phyloP scores from a whole-genome alignment of 2,797 vertebrate genomes.

The Meda fulgida region DNA sequence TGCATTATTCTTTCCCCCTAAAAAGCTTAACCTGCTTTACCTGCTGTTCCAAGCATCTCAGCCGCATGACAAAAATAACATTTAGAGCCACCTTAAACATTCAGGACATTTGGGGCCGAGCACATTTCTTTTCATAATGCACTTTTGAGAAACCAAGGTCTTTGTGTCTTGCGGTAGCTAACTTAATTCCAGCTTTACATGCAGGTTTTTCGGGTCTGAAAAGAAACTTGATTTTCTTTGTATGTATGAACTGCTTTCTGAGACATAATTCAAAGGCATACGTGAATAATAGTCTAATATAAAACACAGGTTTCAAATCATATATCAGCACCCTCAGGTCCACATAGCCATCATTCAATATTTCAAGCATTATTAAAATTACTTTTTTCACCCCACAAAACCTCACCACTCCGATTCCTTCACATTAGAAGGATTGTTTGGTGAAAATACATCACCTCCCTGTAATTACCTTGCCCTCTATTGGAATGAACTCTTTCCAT shows the following conservation, averaged over 20 bases:
- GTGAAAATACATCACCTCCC: constrained; percentile 46
- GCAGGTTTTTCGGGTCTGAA: not conserved
- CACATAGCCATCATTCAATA: constrained; percentile 33
- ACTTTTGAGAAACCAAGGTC: constrained; percentile 25
- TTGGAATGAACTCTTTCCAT: constrained; percentile 36
- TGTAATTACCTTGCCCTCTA: constrained; percentile 43
- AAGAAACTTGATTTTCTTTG: constrained; percentile 6
- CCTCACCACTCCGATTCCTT: constrained; percentile 1
- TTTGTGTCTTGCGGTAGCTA: constrained; percentile 11
- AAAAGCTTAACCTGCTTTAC: constrained; percentile 46
- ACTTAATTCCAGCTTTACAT: constrained; percentile 29
- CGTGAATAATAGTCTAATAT: not conserved
- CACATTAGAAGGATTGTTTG: constrained; percentile 32
- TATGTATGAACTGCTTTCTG: not conserved
- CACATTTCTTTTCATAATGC: constrained; percentile 9
- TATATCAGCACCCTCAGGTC: not conserved
- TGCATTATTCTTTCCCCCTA: constrained; percentile 28
- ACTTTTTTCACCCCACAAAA: not conserved
- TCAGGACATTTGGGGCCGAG: not conserved
- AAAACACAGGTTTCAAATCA: constrained; percentile 1
- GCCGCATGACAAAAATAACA: constrained; percentile 25
- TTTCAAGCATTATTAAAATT: constrained; percentile 28
- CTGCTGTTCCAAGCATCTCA: constrained; percentile 23
- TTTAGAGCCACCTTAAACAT: constrained; percentile 1
- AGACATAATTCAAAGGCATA: constrained; percentile 18